Evolutionary conservation across 2,797 vertebrate species (phyloP).

Genomic region (Lophotriccus pileatus): DNA sequence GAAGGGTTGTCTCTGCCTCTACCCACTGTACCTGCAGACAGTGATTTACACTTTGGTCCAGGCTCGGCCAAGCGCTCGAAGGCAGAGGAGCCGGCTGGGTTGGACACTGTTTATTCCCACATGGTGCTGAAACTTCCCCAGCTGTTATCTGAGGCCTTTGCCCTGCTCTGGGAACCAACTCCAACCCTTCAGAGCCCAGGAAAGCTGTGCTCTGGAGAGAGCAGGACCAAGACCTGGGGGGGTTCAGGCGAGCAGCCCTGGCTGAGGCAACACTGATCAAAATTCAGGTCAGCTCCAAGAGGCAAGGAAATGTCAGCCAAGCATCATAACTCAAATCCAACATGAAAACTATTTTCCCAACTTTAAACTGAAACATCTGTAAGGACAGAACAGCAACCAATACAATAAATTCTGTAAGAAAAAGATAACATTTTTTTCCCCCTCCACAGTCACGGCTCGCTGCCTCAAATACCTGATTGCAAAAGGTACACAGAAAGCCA

Average conservation of each 20-base stretch:
- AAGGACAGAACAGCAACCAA: not conserved
- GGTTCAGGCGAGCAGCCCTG: not conserved
- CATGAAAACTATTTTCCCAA: slow-evolving; percentile 58
- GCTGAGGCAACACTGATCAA: slow-evolving; percentile 4
- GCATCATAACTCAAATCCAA: slow-evolving; percentile 58
- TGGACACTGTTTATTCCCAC: not conserved
- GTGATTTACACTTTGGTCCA: not conserved
- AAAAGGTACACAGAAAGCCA: not conserved
- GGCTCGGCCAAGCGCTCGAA: not conserved
- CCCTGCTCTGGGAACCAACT: not conserved
- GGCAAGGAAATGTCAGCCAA: slow-evolving; percentile 68
- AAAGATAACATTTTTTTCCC: not conserved
- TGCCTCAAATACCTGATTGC: not conserved
- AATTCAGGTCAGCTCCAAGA: slow-evolving; percentile 36
- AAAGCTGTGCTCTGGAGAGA: not conserved
- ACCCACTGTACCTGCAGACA: fast-evolving
- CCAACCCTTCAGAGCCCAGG: not conserved
- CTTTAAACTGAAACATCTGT: slow-evolving; percentile 74
- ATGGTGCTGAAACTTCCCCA: fast-evolving
- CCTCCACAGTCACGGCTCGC: not conserved
- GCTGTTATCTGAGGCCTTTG: not conserved
- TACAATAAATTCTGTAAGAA: not conserved
- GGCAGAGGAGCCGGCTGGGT: not conserved
- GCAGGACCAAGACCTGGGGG: not conserved
- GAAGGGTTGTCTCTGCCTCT: not conserved